These are phyloP conservation scores for Adelphocoris suturalis DNA, from an alignment of 2,888 invertebrate species.

Conservation along the genomic window DNA sequence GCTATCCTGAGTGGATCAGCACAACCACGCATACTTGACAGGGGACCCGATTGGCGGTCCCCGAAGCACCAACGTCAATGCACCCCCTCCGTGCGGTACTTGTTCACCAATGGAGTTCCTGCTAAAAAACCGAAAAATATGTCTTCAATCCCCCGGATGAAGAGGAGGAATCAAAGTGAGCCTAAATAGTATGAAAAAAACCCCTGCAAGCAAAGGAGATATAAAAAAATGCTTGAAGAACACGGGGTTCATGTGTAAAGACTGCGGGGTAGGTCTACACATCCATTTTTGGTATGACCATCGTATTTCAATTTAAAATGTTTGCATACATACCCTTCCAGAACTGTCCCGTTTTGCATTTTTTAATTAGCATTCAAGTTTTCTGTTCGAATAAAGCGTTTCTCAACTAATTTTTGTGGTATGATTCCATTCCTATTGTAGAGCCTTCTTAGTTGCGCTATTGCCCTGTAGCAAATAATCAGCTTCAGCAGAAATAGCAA, in stretches of 20 bases:
- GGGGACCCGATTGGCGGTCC: too few relatives aligned
- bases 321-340: background rate
- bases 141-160: too few relatives aligned
- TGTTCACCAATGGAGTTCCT: too few relatives aligned
- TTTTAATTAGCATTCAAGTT: background rate
- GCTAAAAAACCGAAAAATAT: too few relatives aligned
- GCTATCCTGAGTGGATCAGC: too few relatives aligned
- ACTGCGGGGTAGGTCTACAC: background rate
- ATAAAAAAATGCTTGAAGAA: background rate
- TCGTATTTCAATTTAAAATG: background rate
- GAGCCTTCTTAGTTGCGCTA: background rate
- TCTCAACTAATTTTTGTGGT: background rate
- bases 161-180: too few relatives aligned
- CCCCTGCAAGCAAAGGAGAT: background rate
- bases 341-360: background rate
- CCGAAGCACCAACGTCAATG: too few relatives aligned
- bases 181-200: too few relatives aligned
- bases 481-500: background rate
- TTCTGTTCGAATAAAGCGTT: background rate
- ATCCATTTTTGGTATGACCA: constrained; percentile 15
- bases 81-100: too few relatives aligned
- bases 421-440: background rate
- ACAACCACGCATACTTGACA: too few relatives aligned
- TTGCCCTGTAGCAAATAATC: background rate
- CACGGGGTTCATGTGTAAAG: background rate